phyloP scores from a whole-genome alignment of 2,888 invertebrate genomes.

The Acanthopleura granulata region DNA sequence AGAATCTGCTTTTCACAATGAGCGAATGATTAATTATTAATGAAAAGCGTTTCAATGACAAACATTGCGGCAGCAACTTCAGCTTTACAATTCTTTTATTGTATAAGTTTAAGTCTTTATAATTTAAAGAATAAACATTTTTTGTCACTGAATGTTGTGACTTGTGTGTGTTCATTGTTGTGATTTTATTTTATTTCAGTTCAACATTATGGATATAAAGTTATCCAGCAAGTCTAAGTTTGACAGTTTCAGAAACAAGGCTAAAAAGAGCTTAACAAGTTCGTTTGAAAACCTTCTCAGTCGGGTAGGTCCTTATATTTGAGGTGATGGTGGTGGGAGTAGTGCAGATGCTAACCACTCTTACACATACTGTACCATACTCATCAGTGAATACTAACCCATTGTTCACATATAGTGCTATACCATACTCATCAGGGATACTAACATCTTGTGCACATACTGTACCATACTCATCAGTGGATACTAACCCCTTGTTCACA shows the following conservation, averaged over 20 bases:
- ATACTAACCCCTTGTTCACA: too few species aligned
- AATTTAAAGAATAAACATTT: background rate
- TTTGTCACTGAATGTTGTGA: background rate
- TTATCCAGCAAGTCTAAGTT: conserved; percentile 46
- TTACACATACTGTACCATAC: too few species aligned
- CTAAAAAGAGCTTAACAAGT: conserved; percentile 69
- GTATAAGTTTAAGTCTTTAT: background rate
- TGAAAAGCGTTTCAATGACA: too few species aligned
- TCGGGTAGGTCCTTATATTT: conserved; percentile 35
- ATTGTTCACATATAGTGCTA: too few species aligned
- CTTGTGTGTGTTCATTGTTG: background rate
- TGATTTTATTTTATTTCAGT: conserved; percentile 39
- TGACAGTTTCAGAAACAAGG: conserved; percentile 62
- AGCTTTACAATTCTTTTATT: too few species aligned
- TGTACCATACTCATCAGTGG: too few species aligned
- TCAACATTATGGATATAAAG: conserved; percentile 45
- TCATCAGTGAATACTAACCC: too few species aligned
- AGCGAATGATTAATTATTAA: too few species aligned
- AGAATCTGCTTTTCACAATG: too few species aligned
- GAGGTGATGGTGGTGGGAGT: background rate
- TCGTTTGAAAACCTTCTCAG: conserved; percentile 70
- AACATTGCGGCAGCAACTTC: too few species aligned
- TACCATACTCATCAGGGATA: too few species aligned
- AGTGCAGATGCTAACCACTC: background rate
- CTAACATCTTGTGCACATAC: too few species aligned